Evolutionary conservation across 2,113 vertebrate genomes (phyloP).

Genomic region (Castor canadensis): DNA sequence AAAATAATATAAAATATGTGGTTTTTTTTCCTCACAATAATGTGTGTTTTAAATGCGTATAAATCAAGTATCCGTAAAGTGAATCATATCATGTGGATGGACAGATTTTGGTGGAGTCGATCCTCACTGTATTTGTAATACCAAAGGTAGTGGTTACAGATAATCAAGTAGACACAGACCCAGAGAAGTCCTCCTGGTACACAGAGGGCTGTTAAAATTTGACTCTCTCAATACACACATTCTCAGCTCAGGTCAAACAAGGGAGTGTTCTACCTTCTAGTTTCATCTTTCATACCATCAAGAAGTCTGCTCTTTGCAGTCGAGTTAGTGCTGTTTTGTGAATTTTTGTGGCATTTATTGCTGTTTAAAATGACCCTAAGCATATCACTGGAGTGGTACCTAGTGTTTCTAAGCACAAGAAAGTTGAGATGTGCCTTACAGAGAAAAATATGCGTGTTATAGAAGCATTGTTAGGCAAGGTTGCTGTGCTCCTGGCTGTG

Average conservation of each 20-base stretch:
- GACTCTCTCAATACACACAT: not conserved
- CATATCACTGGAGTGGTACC: not conserved
- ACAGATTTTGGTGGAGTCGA: not conserved
- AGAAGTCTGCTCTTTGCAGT: not conserved
- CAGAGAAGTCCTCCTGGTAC: not conserved
- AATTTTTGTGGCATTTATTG: not conserved
- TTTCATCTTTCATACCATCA: not conserved
- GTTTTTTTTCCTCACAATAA: not conserved
- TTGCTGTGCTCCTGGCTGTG: rapidly evolving
- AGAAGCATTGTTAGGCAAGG: not conserved
- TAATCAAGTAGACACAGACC: not conserved
- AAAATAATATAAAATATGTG: not conserved
- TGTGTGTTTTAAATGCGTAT: not conserved
- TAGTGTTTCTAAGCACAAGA: not conserved
- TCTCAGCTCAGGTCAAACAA: not conserved
- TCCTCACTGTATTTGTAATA: not conserved
- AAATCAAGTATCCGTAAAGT: not conserved
- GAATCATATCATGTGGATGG: not conserved
- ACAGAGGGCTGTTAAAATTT: not conserved
- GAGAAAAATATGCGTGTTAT: not conserved
- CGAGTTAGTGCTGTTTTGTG: not conserved
- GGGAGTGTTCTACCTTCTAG: not conserved
- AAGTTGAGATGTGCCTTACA: not conserved
- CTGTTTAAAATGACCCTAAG: not conserved
- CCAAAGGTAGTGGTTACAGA: not conserved